Base-by-base conservation (phyloP, 1,140 invertebrate species). In the Epicauta chinensis region DNA sequence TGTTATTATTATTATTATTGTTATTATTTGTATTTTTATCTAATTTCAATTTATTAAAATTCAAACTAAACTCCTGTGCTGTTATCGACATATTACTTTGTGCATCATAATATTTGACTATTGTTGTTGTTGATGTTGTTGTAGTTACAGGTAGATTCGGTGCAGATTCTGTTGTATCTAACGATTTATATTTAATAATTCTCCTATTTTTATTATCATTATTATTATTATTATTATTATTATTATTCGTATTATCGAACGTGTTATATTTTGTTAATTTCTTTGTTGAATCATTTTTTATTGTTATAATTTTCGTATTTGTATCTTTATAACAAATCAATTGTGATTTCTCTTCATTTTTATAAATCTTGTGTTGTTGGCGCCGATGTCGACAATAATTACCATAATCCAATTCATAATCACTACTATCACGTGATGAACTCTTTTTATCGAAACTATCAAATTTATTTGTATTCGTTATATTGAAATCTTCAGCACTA, bases 181-280 rank as follows among this genome's bases (percentile, higher is more conserved):
- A 32, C 1, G 68, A 70, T 41, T 67, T 67, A 47, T 65, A 69
- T 46, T 67, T 68, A 3, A 65, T 51, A 13, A 70, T 51, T 45
- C 64, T 64, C n/a, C 58, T 54, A 47, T 62, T 61, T 35, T 58
- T 53, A 3, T 64, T 53, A 60, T 64, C 49, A 62, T 7, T 5
- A 23, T 23, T 23, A 23, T 23, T 7, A 23, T 23, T 23, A 23
- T 23, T 23, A 7, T 5, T 23, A 23, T 23, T 56, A 36, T 67
- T n/a, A n/a, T n/a, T 23, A 23, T 23, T 23, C 4, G 7, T 23
- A 23, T 23, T 56, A 36, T 67, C 66, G 46, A 70, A 69, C 2
- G 65, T 71, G 37, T 67, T 68, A 39, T 69, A 71, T 53, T 63
- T 68, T 1, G 64, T 64, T 16, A 59, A 17, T 53, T 60, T 65